phyloP scores from a whole-genome alignment of 2,797 vertebrate species.

The Melopsittacus undulatus region DNA sequence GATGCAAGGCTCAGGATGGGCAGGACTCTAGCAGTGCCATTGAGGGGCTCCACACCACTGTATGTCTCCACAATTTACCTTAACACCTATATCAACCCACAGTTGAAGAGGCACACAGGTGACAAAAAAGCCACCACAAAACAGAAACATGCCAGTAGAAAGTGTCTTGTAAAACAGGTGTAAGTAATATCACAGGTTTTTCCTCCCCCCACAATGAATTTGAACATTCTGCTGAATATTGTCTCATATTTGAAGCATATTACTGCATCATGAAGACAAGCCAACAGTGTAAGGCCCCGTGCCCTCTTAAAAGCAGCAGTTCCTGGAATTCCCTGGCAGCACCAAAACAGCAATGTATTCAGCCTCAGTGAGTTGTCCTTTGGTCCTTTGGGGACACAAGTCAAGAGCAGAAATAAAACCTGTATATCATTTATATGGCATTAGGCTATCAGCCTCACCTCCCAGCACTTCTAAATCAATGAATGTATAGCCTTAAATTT shows the following conservation, averaged over 20 bases:
- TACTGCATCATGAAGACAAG: background rate
- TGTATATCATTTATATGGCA: background rate
- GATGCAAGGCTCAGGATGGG: background rate
- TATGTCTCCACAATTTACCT: background rate
- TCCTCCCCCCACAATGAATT: background rate
- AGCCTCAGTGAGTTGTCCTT: background rate
- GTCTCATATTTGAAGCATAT: background rate
- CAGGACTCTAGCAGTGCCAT: background rate
- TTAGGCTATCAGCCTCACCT: background rate
- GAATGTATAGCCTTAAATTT: background rate
- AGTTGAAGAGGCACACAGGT: background rate
- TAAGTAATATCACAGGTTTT: background rate
- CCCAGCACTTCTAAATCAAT: background rate
- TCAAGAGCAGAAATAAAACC: conserved; percentile 20
- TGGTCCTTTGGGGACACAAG: background rate
- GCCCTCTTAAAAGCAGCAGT: conserved; percentile 41
- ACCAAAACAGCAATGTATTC: background rate
- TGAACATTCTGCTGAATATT: background rate
- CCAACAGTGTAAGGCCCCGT: background rate
- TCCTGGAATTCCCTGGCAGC: conserved; percentile 63
- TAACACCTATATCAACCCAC: fast-evolving
- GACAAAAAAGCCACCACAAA: background rate
- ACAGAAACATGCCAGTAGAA: fast-evolving
- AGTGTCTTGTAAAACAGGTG: background rate
- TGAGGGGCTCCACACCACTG: background rate